Base-by-base conservation (phyloP, 2,113 vertebrate species). In the Misgurnus mizolepis region DNA sequence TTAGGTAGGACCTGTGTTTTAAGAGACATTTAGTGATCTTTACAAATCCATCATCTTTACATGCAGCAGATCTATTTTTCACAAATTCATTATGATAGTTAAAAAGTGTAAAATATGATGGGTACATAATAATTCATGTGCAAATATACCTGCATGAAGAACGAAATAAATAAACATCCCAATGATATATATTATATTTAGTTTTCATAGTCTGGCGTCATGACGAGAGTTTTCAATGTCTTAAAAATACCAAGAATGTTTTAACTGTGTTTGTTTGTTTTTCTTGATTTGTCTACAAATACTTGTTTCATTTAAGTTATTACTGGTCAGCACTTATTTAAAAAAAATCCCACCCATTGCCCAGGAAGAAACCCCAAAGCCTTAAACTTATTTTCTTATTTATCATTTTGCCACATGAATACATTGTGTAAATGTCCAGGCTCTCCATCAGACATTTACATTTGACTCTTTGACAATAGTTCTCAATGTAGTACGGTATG, bases 41-140 rank as follows among this genome's bases (percentile, higher is more conserved):
- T 34, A 34, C 27, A 34, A 34, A 34, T 70, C 43, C 56, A 43
- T 67, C 60, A 74, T 81, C 22, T 77, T 72, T 79, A 77, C 67
- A 79, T 67, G 67, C n/a, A 78, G 74, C 70, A 71, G 66, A 82
- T 76, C 80, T 85, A 56, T 85, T 82, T 84, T 86, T 71, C 81
- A 74, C 69, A 76, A 34, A 41, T 77, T 60, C 62, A 65, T 22
- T 73, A 76, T 70, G 62, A 78, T 55, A 60, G 22, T 22, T 22
- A 71, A 66, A 73, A 45, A 80, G 66, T 80, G 71, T 73, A 55
- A 73, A 45, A 50, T 80, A 76, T 74, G 67, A 67, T 61, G 41
- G 56, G 78, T 41, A 50, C 22, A 22, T 0, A 22, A 18, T 14
- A 64, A 70, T 76, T 76, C 40, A 41, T 72, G 39, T 77, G 67